Conservation (phyloP, 2,113 vertebrate genomes). For the Anguilla japonica region DNA sequence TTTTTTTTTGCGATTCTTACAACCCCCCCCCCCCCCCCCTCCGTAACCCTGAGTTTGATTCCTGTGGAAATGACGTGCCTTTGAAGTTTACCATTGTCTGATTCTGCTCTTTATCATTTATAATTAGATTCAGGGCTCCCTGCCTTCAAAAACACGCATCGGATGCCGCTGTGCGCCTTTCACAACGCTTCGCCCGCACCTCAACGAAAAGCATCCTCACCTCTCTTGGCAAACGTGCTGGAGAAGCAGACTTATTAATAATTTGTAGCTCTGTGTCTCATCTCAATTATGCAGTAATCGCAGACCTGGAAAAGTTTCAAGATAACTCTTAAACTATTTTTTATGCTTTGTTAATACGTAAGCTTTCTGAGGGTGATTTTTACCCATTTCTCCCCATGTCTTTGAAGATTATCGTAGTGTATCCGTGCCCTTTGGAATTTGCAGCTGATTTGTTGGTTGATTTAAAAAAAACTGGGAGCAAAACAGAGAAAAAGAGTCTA, state of each 20-base stretch:
- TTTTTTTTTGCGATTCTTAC: neutral
- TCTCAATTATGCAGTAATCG: neutral
- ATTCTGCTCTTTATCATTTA: neutral
- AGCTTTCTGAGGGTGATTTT: no score
- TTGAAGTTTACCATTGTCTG: neutral
- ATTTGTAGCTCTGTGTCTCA: neutral
- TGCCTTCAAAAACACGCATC: neutral
- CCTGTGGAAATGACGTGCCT: neutral
- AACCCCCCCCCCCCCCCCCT: no score
- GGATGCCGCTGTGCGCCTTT: neutral
- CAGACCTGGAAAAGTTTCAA: neutral
- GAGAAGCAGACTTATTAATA: neutral
- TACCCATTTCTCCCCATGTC: neutral
- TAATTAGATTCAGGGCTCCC: neutral
- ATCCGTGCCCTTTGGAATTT: neutral
- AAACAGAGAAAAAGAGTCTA: neutral
- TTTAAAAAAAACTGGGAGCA: neutral
- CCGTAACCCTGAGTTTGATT: neutral
- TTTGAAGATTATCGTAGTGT: neutral
- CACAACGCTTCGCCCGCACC: neutral
- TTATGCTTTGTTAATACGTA: neutral
- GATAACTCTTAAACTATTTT: neutral
- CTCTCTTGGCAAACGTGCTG: neutral
- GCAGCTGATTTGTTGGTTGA: no score
- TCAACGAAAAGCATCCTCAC: neutral